Conservation (phyloP, 2,113 vertebrate species). For the Rousettus leschenaultii region DNA sequence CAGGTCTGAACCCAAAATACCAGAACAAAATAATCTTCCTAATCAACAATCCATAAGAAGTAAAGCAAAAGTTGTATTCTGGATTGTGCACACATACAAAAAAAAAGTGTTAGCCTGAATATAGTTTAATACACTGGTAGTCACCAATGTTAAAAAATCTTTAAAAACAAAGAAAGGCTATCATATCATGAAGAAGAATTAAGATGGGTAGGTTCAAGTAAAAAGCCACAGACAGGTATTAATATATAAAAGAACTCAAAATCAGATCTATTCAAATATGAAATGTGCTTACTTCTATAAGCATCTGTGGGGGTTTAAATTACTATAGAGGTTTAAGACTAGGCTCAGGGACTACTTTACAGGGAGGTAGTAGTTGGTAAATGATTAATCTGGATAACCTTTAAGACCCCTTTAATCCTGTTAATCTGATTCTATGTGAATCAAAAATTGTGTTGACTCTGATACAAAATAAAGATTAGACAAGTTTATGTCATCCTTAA, state of each 20-base stretch:
- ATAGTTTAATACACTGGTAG: background rate
- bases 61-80: constrained; percentile 15
- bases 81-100: background rate
- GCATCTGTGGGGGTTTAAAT: background rate
- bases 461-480: background rate
- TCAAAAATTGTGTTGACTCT: background rate
- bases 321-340: background rate
- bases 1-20: background rate
- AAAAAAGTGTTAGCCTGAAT: background rate
- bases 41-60: background rate
- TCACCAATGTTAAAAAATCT: background rate
- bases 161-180: constrained; percentile 25
- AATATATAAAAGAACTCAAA: background rate
- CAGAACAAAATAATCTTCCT: background rate
- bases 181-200: background rate
- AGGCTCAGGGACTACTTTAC: background rate
- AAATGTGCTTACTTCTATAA: background rate
- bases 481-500: constrained; percentile 25
- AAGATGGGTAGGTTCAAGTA: background rate
- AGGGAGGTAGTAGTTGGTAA: background rate
- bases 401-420: background rate
- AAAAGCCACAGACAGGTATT: background rate
- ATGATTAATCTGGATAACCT: background rate
- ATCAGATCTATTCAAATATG: background rate
- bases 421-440: background rate